Percentiles rank a stretch among this genome's conserved stretches.
Conservation (phyloP, 2,888 invertebrate genomes). For the Ichneumoninae sp. region DNA sequence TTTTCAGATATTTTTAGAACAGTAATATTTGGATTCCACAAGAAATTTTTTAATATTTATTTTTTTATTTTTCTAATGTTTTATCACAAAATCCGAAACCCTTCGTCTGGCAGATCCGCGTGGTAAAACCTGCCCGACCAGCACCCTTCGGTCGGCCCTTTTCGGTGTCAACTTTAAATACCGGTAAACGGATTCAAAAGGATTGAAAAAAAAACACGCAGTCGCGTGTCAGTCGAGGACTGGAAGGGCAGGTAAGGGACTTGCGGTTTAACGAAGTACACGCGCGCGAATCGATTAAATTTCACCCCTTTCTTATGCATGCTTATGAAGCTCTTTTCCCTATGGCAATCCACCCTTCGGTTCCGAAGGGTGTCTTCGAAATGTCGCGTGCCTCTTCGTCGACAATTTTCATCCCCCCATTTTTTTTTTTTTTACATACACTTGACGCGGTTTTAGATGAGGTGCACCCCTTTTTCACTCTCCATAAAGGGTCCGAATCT, state of each 20-base stretch:
- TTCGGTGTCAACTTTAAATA: slow-evolving; percentile 15
- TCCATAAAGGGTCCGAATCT: not conserved
- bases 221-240: slow-evolving; percentile 73
- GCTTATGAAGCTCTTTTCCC: slow-evolving; percentile 34
- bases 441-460: slow-evolving; percentile 26
- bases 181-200: slow-evolving; percentile 10
- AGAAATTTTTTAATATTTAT: too few species aligned
- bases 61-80: too few species aligned
- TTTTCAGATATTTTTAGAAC: not conserved
- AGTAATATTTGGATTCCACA: too few species aligned
- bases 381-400: slow-evolving; percentile 75
- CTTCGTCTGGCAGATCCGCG: not conserved
- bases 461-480: slow-evolving; percentile 7
- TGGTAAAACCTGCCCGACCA: too few species aligned
- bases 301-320: slow-evolving; percentile 75
- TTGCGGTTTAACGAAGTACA: slow-evolving; percentile 61
- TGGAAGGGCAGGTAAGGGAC: slow-evolving; percentile 64
- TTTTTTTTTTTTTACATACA: slow-evolving; percentile 55
- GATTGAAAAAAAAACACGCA: slow-evolving; percentile 20
- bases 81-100: too few species aligned
- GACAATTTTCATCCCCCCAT: slow-evolving; percentile 10
- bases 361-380: slow-evolving; percentile 64
- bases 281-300: slow-evolving; percentile 75
- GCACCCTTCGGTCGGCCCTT: slow-evolving; percentile 15
- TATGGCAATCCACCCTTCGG: slow-evolving; percentile 66